These are phyloP conservation scores for Aeoliscus strigatus DNA, from an alignment of 2,797 vertebrate species.

Conservation along the genomic window DNA sequence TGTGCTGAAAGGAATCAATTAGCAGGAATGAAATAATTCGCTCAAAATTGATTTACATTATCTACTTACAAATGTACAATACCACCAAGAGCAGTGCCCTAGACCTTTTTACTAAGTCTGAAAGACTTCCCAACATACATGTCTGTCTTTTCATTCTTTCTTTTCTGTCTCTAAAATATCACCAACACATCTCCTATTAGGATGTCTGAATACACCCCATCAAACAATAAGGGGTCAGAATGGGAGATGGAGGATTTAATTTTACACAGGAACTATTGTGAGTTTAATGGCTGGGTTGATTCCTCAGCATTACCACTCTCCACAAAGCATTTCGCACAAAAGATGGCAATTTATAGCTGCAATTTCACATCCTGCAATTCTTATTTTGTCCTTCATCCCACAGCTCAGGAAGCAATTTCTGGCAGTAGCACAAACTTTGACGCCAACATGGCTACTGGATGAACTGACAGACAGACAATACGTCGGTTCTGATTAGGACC, in stretches of 20 bases:
- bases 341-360: conserved; percentile 18
- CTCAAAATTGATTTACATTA: no score
- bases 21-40: no score
- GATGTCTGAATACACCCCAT: conserved; percentile 53
- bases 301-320: background rate
- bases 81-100: no score
- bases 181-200: no score
- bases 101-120: no score
- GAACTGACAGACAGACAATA: conserved; percentile 66
- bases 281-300: conserved; percentile 26
- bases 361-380: conserved; percentile 19
- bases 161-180: no score
- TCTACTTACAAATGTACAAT: no score
- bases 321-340: conserved; percentile 22
- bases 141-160: no score
- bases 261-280: conserved; percentile 32
- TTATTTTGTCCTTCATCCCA: conserved; percentile 52
- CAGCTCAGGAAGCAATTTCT: conserved; percentile 52
- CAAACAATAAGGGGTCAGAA: conserved; percentile 37
- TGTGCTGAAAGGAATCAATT: no score
- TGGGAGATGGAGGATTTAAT: conserved; percentile 33
- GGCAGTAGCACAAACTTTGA: conserved; percentile 47
- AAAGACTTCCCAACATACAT: no score
- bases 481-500: conserved; percentile 67
- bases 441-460: conserved; percentile 48